Evolutionary conservation across 2,797 vertebrate species (phyloP), one percentile per base, ranked within the genome.

Genomic region (Natrix natrix): DNA sequence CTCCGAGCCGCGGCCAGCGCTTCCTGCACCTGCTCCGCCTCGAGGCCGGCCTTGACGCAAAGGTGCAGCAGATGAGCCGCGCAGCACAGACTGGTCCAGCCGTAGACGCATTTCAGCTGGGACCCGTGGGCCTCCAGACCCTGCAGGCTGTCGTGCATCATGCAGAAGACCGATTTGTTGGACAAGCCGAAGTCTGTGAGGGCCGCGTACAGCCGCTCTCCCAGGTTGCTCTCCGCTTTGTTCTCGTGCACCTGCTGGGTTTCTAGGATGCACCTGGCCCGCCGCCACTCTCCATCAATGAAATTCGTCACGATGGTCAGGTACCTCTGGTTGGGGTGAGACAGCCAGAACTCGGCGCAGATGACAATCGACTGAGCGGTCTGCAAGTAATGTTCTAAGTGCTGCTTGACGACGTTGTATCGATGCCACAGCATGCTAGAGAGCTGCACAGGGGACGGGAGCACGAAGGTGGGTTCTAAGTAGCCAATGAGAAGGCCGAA

Each of bases 401-500:
- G 96, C 54, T 96, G 97, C 91, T 97, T 97, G 2, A 97, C 94
- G 0, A 94, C 91, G 0, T 95, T 91, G 94, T 97, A 98, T 10
- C 96, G 94, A 93, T 96, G 96, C 95, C 96, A 96, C 10, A 98
- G 91, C 87, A 96, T 93, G 90, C 95, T 95, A 32, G 97, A 95
- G 4, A 98, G 96, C 91, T 97, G 95, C 17, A 89, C 78, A 0
- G 95, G 96, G 0, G 97, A 94, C 0, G 98, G 98, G 4, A 97
- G 94, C 0, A 94, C 86, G 20, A 97, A 97, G 4, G 92, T 93
- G 0, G 98, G 97, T 74, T 98, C 97, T 54, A 98, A 91, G 92
- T 97, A 97, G 32, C 96, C 96, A 5, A 98, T 52, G 5, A 98
- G 96, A 5, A 97, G 95, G 57, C 96, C 95, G 4, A 98, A 98